Evolutionary conservation across 2,113 vertebrate genomes (phyloP), one percentile per base, ranked within the genome.

Genomic region (Ailurus styani): DNA sequence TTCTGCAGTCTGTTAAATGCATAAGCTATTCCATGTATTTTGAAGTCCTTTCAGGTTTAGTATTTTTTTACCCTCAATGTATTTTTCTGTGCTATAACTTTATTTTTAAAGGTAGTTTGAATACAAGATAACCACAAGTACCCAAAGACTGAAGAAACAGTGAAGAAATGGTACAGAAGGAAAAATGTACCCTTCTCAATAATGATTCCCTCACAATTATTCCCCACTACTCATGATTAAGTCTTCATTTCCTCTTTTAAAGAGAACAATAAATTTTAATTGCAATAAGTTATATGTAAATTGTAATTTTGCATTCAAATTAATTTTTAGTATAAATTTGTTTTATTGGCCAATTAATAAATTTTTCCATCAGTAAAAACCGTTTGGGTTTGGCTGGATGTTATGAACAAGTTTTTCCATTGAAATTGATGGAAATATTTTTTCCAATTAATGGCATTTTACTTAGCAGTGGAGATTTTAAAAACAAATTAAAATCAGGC

Each of bases 41-140:
- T 50, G 62, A 45, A 18, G 14, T 50, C 20, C 2, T 66, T 96
- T 81, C 20, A 34, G 42, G n/a, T 54, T 72, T 81, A 64, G 62
- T 23, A 23, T 42, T 81, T 88, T 40, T 84, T 77, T 68, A 25
- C 3, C 50, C 40, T 73, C 34, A 57, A 29, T 34, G 21, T 60
- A 34, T 68, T 89, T 83, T 73, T 73, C 84, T 92, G 29, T 47
- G 52, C 54, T 81, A 57, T 68, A 68, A 62, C 62, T 91, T 85
- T n/a, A 79, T 62, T 86, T 95, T 87, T 87, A 77, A 85, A 81
- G 62, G 40, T 20, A 90, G 52, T 94, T 84, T 90, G 68, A 90
- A 50, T 90, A 11, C 20, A 62, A 86, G 54, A 81, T 64, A 73
- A 15, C 23, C 5, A 47, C 10, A 6, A 37, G 31, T 55, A 31